phyloP scores from a whole-genome alignment of 2,888 invertebrate genomes.

The Andricus quercusramuli region DNA sequence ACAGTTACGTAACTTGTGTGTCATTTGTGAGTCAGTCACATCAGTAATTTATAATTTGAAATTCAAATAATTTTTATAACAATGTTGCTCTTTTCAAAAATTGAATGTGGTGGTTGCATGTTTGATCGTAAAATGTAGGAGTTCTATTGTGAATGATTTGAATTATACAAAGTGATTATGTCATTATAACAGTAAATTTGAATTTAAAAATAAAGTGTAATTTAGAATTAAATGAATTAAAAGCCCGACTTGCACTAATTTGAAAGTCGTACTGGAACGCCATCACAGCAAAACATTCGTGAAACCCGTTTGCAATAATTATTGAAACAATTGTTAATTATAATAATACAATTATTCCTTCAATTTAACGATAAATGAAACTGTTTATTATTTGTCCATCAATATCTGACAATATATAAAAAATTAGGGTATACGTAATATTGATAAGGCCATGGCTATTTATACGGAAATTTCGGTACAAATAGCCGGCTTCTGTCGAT shows the following conservation, averaged over 20 bases:
- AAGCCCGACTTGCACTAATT: not conserved
- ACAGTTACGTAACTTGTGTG: not conserved
- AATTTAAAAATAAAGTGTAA: not conserved
- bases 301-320: conserved; percentile 29
- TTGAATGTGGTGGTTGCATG: not conserved
- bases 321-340: conserved; percentile 13
- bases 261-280: conserved; percentile 37
- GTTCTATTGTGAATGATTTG: not conserved
- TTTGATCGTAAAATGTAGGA: not conserved
- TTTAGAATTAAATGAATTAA: conserved; percentile 4
- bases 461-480: too few relatives aligned
- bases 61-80: conserved; percentile 14
- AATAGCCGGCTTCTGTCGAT: too few relatives aligned
- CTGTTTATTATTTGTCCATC: not conserved
- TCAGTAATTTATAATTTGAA: conserved; percentile 24
- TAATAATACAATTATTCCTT: not conserved
- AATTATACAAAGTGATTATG: too few relatives aligned
- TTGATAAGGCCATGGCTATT: too few relatives aligned
- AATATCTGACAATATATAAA: not conserved
- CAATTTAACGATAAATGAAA: not conserved
- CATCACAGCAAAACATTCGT: conserved; percentile 35
- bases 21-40: conserved; percentile 5
- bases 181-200: too few relatives aligned
- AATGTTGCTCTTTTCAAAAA: conserved; percentile 1
- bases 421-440: too few relatives aligned